Evolutionary conservation across 2,797 vertebrate genomes (phyloP).

Genomic region (Cynodonichthys magdalenae): DNA sequence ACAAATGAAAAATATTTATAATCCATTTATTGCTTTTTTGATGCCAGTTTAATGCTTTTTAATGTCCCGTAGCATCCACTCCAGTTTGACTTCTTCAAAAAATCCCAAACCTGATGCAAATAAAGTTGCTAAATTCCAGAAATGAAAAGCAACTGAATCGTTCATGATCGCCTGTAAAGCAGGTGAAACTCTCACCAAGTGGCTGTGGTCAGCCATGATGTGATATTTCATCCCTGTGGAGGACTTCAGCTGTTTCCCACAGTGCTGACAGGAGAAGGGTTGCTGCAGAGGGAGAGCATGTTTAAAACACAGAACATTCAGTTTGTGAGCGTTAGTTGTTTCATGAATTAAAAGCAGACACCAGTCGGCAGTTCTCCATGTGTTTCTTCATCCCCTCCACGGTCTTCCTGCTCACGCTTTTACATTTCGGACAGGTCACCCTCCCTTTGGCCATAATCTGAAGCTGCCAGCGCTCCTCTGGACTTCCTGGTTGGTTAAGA

Average conservation of each 20-base stretch:
- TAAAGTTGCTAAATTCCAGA: no score
- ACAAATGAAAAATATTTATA: no score
- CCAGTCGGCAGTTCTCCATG: conserved; percentile 91
- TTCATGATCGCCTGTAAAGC: no score
- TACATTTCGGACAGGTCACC: conserved; percentile 91
- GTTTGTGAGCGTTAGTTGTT: no score
- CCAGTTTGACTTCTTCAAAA: no score
- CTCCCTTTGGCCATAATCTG: conserved; percentile 91
- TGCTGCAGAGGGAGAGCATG: conserved; percentile 75
- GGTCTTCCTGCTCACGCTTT: conserved; percentile 92
- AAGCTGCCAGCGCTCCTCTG: conserved; percentile 91
- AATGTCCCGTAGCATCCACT: no score
- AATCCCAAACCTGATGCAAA: no score
- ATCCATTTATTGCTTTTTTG: no score
- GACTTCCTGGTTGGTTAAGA: conserved; percentile 81
- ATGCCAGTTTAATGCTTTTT: no score
- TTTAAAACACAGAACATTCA: no score
- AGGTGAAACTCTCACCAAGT: conserved; percentile 79
- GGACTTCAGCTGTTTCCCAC: conserved; percentile 93
- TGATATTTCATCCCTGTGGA: conserved; percentile 96
- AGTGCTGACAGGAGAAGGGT: conserved; percentile 90
- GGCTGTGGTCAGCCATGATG: conserved; percentile 95
- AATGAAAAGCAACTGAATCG: no score
- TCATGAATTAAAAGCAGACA: conserved; percentile 8
- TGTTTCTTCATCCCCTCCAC: conserved; percentile 96